Base-by-base conservation (phyloP, 2,797 vertebrate genomes). In the Artibeus lituratus region DNA sequence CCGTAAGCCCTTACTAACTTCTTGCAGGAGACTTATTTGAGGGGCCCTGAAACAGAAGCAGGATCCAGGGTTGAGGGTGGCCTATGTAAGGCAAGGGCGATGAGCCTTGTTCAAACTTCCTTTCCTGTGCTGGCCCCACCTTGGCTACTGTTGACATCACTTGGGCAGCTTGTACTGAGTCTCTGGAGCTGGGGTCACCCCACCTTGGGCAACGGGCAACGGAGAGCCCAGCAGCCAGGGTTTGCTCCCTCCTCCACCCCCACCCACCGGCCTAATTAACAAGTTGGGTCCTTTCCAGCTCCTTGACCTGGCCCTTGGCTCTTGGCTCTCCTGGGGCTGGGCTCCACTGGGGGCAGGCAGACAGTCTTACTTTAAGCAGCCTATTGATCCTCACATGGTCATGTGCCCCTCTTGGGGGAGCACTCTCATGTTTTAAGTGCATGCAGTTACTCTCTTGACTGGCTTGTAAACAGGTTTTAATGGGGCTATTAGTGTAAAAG, bases 401-500 rank as follows among this genome's bases (percentile, higher is more conserved):
- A 97, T 89, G 98, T 94, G 94, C 97, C 98, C 97, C 98, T 98
- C 98, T 97, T 98, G 98, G 98, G 97, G 98, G 98, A 98, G 97
- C 93, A 96, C 98, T 98, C 98, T 98, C 92, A 51, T 98, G 98
- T 98, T 98, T 99, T 99, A 99, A 99, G 99, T 99, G 99, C 98
- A 98, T 98, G 97, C 98, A 98, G 98, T 99, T 99, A 98, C 98
- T 99, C 99, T 99, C 98, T 98, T 98, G 98, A 98, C 98, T 98
- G 98, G 99, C 98, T 99, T 99, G 99, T 99, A 99, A 99, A 99
- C 99, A 99, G 99, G 98, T 99, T 99, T 99, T 99, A 99, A 99
- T 99, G 99, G 99, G 98, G 99, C 99, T 99, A 99, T 99, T 99
- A 99, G 99, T 99, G 98, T 98, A 99, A 99, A 99, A 99, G 98